Base-by-base conservation (phyloP, 2,888 invertebrate species). In the Eretmocerus hayati region DNA sequence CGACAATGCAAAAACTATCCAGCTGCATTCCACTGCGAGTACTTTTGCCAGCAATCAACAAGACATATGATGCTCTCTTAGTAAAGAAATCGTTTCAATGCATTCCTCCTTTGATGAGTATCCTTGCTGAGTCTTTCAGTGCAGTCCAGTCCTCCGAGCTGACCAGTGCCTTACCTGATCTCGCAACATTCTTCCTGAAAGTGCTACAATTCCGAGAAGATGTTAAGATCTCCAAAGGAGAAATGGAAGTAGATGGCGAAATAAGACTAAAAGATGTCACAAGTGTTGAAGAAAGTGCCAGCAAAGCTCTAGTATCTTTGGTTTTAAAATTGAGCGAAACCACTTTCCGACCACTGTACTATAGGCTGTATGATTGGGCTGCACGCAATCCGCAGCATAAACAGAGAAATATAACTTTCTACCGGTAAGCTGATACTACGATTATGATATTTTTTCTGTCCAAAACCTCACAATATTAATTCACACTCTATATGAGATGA, bases 251-350 rank as follows among this genome's bases (percentile, higher is more conserved):
- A 2, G 73, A 72, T 16, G 58, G 71, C 5, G 56, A 55, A 30
- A 70, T 63, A 0, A 67, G 73, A 44, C 59, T 72, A 2, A 46
- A 54, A 19, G 72, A 75, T 40, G 75, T 86, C 1, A 75, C 78
- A 30, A 62, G 64, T 13, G 81, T 88, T 0, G 94, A 95, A 72
- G 78, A 78, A 15, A 78, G 83, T 61, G 80, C 90, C 0, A 80
- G 90, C 1, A 81, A 85, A 56, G 83, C 90, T 0, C 73, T 94
- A n/a, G 83, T 87, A 2, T 77, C 81, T 41, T 77, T 93, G 60
- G 84, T 92, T 21, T 72, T 95, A 42, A 93, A 93, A 71, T 73
- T 95, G 22, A 92, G 92, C 0, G 95, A 95, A 70, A 82, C 84
- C 1, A 83, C 84, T 33, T 96, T 96, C 72, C 80, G 89, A 53